Conservation (phyloP, 2,797 vertebrate genomes). For the Hephaestus fuliginosus region DNA sequence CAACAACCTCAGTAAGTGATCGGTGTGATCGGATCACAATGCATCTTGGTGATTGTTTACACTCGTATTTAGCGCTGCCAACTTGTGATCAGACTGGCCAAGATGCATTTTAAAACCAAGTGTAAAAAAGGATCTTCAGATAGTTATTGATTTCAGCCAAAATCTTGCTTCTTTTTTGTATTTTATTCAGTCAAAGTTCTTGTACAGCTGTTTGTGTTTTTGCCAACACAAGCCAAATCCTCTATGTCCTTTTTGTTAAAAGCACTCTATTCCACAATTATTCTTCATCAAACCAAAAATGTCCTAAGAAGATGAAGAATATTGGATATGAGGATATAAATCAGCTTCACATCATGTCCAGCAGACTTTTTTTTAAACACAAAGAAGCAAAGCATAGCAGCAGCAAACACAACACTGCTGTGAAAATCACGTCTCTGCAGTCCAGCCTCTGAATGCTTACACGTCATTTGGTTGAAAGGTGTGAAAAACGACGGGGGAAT, state of each 20-base stretch:
- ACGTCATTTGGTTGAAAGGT: conserved; percentile 63
- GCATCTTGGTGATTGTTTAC: too few species aligned
- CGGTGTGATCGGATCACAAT: too few species aligned
- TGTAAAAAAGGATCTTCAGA: not conserved
- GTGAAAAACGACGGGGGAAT: conserved; percentile 51
- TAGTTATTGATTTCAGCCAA: not conserved
- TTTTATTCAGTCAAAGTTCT: not conserved
- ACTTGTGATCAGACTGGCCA: too few species aligned
- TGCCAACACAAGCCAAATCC: not conserved
- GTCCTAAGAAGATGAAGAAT: not conserved
- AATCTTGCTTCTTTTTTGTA: too few species aligned
- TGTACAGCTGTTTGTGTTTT: not conserved
- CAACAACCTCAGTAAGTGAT: too few species aligned
- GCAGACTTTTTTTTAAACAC: conserved; percentile 14
- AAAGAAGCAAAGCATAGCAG: conserved; percentile 5
- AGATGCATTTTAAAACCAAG: too few species aligned
- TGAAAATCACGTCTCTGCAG: conserved; percentile 53
- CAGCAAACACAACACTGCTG: conserved; percentile 30
- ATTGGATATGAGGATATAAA: not conserved
- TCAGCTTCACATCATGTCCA: not conserved
- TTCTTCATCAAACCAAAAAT: not conserved
- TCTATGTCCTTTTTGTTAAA: not conserved
- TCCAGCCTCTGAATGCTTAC: conserved; percentile 41
- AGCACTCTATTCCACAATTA: not conserved
- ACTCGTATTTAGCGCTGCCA: too few species aligned